Conservation (phyloP, 2,797 vertebrate species). For the Melanotaenia pygmaea region DNA sequence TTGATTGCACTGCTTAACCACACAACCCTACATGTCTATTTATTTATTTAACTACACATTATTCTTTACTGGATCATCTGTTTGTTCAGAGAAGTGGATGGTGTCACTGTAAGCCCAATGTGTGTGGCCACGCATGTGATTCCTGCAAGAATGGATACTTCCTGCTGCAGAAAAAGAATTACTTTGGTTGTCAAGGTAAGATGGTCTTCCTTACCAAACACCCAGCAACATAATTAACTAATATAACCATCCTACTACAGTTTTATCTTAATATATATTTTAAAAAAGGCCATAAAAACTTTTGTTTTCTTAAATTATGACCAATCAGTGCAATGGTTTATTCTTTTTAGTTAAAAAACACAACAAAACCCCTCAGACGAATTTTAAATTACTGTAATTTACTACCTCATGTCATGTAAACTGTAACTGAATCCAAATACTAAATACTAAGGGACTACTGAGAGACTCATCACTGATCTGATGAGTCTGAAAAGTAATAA, state of each 20-base stretch:
- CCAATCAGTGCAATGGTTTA: too few relatives aligned
- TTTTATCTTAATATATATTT: too few relatives aligned
- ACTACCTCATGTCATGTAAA: too few relatives aligned
- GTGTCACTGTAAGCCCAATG: conserved; percentile 90
- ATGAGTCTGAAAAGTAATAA: background rate
- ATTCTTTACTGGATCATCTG: conserved; percentile 9
- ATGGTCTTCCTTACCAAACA: background rate
- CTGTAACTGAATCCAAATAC: background rate
- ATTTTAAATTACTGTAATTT: background rate
- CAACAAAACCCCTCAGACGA: background rate
- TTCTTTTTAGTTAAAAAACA: background rate
- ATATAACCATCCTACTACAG: background rate
- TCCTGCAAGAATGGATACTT: conserved; percentile 90
- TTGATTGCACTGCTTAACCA: background rate
- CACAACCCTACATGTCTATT: too few relatives aligned
- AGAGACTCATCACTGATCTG: background rate
- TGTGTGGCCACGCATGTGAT: conserved; percentile 84
- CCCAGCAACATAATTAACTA: background rate
- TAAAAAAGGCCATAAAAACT: too few relatives aligned
- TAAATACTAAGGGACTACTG: background rate
- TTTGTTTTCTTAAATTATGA: too few relatives aligned
- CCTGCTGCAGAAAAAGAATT: conserved; percentile 85
- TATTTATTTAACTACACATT: background rate
- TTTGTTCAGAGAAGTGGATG: conserved; percentile 84
- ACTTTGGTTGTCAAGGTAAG: conserved; percentile 94